Base-by-base conservation (phyloP, 2,113 vertebrate genomes). In the Trinectes maculatus region DNA sequence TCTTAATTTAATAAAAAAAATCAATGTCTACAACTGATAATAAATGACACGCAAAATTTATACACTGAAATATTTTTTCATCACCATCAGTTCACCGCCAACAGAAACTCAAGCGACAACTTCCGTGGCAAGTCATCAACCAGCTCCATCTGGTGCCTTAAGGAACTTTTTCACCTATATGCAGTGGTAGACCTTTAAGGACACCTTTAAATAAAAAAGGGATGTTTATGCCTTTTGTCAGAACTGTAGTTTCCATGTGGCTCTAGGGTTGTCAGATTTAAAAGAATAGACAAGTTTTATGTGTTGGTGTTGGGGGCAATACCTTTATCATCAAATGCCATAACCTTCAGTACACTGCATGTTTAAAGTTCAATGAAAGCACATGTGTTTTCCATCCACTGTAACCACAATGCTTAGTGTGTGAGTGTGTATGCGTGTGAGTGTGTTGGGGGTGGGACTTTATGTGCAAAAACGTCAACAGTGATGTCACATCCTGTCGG, bases 311-410 rank as follows among this genome's bases (percentile, higher is more conserved):
- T 18, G 13, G 3, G n/a, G 48, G 33, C 0, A 2, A 42, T 12
- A 25, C 3, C 24, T 16, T 34, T 37, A 10, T 2, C 24, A 18
- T 36, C 8, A 64, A 62, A 78, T 57, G 56, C 25, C 55, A 68
- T 48, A 71, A 68, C 62, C 43, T 72, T 63, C 16, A 8, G 8
- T 21, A 19, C 12, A 2, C 7, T 29, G 21, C 2, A 13, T 19
- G 4, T 26, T 56, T 1, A 62, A 16, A 25, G 8, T 5, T 31
- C 24, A 9, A 26, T 18, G 10, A 19, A 16, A 25, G n/a, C 28
- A 19, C 12, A 26, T 4, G n/a, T 19, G 11, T 36, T 31, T 56
- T 46, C 6, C 28, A n/a, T 16, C 42, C 46, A 33, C 12, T 6
- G 21, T 65, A 4, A 26, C 33, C 70, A 62, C 40, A 71, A 10